Evolutionary conservation across 2,113 vertebrate species (phyloP).

Genomic region (Burhinus bistriatus): DNA sequence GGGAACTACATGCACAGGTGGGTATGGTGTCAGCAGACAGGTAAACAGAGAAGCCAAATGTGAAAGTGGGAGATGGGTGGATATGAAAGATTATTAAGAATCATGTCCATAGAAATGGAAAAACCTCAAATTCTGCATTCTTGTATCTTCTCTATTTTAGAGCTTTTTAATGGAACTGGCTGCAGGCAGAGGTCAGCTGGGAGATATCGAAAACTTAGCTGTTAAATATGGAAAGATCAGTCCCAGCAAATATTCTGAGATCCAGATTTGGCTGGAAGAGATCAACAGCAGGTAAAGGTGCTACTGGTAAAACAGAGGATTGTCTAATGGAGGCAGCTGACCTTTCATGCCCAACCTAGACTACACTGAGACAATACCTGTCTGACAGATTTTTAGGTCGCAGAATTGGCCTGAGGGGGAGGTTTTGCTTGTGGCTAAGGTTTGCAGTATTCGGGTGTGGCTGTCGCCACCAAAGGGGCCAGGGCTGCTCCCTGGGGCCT

Average conservation of each 20-base stretch:
- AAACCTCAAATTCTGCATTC: not conserved
- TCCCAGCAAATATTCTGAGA: conserved; percentile 72
- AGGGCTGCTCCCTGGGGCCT: not conserved
- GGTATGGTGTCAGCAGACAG: not conserved
- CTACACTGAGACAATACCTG: not conserved
- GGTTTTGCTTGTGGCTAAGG: not conserved
- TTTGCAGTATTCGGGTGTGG: accelerated
- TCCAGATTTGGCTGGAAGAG: conserved; percentile 67
- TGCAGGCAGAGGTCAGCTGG: conserved; percentile 79
- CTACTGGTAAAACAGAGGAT: not conserved
- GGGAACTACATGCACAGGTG: accelerated
- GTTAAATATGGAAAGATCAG: conserved; percentile 74
- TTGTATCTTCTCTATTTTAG: conserved; percentile 59
- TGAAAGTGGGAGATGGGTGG: not conserved
- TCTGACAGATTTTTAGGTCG: not conserved
- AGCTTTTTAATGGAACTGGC: conserved; percentile 82
- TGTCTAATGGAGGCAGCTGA: not conserved
- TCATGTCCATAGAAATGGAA: not conserved
- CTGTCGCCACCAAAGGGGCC: not conserved
- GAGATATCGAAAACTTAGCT: conserved; percentile 75
- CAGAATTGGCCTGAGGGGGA: not conserved
- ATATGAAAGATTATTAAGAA: not conserved
- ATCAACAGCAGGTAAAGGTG: conserved; percentile 76
- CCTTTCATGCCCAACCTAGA: not conserved
- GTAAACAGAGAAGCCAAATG: not conserved